Base-by-base conservation (phyloP, 2,888 invertebrate genomes). In the Nemapogon koenigi region DNA sequence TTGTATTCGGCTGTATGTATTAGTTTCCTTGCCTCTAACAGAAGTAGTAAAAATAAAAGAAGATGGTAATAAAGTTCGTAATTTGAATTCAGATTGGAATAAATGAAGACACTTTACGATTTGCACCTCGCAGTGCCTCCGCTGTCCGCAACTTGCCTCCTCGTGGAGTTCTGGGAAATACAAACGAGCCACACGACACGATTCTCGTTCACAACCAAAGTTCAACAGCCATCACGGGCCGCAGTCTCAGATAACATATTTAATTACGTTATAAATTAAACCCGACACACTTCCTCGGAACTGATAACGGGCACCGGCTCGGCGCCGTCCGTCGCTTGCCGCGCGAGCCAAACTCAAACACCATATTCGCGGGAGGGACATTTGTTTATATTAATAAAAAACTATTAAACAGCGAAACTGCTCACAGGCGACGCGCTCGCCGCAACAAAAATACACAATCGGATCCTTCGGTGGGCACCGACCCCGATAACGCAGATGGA, bases 181-280 rank as follows among this genome's bases (percentile, higher is more conserved):
- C n/a, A n/a, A n/a, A n/a, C n/a, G n/a, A n/a, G n/a, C n/a, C n/a
- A n/a, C n/a, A n/a, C n/a, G n/a, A n/a, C n/a, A n/a, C n/a, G n/a
- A n/a, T n/a, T n/a, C 46, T 42, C 48, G 43, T 48, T 49, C 47
- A 47, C 46, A 50, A 53, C 59, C 69, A 66, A 66, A 64, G 68
- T 71, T 67, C 68, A 65, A 56, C 48, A 49, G 48, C 51, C 46
- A 50, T 48, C 51, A 55, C 57, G 52, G 48, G 53, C 46, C 52
- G 60, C 57, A 57, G 59, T 52, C 54, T 50, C 50, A 64, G 75
- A 73, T 75, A 75, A 64, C 55, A 18, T 53, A 57, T 64, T 68
- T 72, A 71, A 75, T 75, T 73, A 73, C 70, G 58, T 64, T 68
- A 65, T 73, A 72, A 65, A 71, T 71, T 67, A 69, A n/a, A n/a